Percentiles rank a stretch among this genome's conserved stretches.
phyloP scores from a whole-genome alignment of 2,113 vertebrate species.

The Myrmecobius fasciatus region DNA sequence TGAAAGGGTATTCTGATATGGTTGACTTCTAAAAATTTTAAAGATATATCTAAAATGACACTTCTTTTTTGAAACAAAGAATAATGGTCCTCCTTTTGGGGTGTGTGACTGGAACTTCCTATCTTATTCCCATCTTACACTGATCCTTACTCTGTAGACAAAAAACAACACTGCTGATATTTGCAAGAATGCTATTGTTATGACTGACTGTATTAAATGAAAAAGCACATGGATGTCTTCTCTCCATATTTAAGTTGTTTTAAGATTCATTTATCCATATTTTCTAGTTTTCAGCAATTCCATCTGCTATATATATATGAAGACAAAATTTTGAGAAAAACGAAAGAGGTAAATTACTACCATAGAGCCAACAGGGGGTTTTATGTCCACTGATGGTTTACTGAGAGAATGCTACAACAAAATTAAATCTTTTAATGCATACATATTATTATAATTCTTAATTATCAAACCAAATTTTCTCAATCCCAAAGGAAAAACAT shows the following conservation, averaged over 20 bases:
- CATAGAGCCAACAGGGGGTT: slow-evolving; percentile 45
- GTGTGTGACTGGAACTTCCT: neutral
- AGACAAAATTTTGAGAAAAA: neutral
- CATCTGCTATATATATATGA: neutral
- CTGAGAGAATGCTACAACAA: slow-evolving; percentile 36
- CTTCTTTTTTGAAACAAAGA: slow-evolving; percentile 21
- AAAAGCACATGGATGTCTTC: neutral
- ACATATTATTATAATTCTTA: neutral
- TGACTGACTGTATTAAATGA: neutral
- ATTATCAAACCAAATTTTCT: slow-evolving; percentile 39
- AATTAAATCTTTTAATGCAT: slow-evolving; percentile 12
- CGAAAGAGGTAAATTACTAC: slow-evolving; percentile 13
- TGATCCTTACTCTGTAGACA: neutral
- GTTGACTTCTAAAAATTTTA: slow-evolving; percentile 17
- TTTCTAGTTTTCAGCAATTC: slow-evolving; percentile 1
- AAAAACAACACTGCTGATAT: neutral
- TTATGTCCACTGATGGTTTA: slow-evolving; percentile 50
- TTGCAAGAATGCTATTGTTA: neutral
- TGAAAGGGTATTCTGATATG: slow-evolving; percentile 31
- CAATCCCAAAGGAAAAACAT: slow-evolving; percentile 27
- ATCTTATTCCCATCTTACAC: neutral
- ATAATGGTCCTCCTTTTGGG: neutral
- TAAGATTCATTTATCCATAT: neutral
- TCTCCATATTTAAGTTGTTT: neutral
- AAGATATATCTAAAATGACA: neutral